Conservation (phyloP, 2,797 vertebrate genomes). For the Champsocephalus esox region DNA sequence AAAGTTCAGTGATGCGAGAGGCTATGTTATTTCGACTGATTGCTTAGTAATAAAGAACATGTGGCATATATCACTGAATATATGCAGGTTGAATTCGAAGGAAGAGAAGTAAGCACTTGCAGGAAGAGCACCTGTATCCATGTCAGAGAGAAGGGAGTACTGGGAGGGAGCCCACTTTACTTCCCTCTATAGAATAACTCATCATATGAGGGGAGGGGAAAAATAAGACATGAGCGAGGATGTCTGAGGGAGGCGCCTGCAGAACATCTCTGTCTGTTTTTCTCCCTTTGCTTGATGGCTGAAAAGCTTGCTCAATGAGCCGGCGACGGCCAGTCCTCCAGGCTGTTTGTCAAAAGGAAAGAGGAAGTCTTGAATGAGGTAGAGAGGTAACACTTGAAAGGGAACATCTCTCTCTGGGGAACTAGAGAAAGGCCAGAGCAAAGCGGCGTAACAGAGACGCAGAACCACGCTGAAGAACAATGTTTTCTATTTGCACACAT, state of each 20-base stretch:
- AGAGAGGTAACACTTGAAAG: constrained; percentile 73
- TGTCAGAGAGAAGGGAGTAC: constrained; percentile 44
- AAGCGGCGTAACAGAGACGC: constrained; percentile 62
- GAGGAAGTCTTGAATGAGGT: constrained; percentile 79
- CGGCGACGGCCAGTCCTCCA: constrained; percentile 48
- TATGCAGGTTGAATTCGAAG: constrained; percentile 29
- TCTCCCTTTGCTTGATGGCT: constrained; percentile 31
- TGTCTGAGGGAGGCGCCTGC: constrained; percentile 52
- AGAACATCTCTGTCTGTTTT: constrained; percentile 45
- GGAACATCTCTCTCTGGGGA: constrained; percentile 74
- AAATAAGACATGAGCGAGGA: constrained; percentile 34
- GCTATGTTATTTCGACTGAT: constrained; percentile 4
- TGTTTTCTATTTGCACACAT: constrained; percentile 79
- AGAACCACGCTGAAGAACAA: constrained; percentile 61
- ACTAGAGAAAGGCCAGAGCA: constrained; percentile 58
- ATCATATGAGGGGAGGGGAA: constrained; percentile 35
- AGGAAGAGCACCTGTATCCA: constrained; percentile 43
- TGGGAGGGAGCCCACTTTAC: constrained; percentile 37
- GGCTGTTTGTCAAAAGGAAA: constrained; percentile 62
- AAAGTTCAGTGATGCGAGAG: constrained; percentile 26
- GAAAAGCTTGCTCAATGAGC: constrained; percentile 64
- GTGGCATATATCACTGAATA: constrained; percentile 37
- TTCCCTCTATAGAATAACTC: constrained; percentile 57
- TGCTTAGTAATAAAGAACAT: constrained; percentile 20
- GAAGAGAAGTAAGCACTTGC: constrained; percentile 44